Percentiles rank a stretch among this genome's conserved stretches.
phyloP scores from a whole-genome alignment of 2,113 vertebrate genomes.

The Solea solea region DNA sequence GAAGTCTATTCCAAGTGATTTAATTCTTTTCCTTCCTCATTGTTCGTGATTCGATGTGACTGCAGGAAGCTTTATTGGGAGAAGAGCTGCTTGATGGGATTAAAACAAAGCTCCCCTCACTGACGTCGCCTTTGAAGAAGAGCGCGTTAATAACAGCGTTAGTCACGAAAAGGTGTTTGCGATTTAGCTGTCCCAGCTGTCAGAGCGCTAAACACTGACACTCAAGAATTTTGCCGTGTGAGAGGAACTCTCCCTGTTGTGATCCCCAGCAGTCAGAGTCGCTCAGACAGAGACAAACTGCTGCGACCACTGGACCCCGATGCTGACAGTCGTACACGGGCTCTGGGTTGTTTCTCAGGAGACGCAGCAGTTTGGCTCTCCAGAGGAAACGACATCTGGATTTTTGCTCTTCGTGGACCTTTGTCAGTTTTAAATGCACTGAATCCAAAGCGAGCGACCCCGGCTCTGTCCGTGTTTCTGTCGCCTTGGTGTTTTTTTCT shows the following conservation, averaged over 20 bases:
- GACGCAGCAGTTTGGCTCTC: conserved; percentile 50
- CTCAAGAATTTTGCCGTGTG: conserved; percentile 7
- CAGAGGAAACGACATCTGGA: conserved; percentile 66
- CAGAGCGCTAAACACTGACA: neutral
- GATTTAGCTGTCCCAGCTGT: conserved; percentile 5
- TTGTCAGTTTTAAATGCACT: conserved; percentile 26
- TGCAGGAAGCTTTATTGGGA: neutral
- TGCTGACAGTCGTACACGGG: conserved; percentile 29
- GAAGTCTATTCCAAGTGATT: too few relatives aligned
- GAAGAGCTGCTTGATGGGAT: conserved; percentile 1
- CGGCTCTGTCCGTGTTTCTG: neutral
- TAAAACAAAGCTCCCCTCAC: neutral
- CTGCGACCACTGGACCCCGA: conserved; percentile 28
- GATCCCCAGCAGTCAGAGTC: conserved; percentile 12
- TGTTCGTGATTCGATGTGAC: neutral
- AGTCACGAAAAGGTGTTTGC: neutral
- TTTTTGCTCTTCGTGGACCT: conserved; percentile 35
- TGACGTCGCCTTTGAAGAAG: neutral
- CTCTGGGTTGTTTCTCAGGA: conserved; percentile 46
- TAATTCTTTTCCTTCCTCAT: too few relatives aligned
- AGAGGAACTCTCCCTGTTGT: conserved; percentile 22
- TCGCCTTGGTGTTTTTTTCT: neutral
- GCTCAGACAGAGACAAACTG: conserved; percentile 13
- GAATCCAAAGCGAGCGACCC: neutral
- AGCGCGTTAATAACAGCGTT: neutral